phyloP scores from a whole-genome alignment of 2,113 vertebrate species.

The Seriola quinqueradiata region DNA sequence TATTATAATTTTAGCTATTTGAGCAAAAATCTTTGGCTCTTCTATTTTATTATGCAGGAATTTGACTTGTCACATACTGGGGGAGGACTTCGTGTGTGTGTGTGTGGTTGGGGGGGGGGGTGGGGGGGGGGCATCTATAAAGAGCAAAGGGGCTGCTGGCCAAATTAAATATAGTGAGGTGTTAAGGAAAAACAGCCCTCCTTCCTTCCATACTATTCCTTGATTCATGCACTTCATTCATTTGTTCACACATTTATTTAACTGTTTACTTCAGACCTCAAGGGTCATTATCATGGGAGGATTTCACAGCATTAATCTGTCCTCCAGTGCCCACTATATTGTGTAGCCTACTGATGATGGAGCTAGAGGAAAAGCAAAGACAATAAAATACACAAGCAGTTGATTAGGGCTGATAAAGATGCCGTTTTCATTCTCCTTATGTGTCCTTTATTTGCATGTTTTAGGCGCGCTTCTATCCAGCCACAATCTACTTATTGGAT shows the following conservation, averaged over 20 bases:
- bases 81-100: too few species aligned
- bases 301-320: neutral
- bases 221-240: neutral
- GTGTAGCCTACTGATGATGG: neutral
- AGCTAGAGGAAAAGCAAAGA: neutral
- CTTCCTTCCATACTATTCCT: neutral
- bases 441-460: neutral
- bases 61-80: neutral
- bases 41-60: neutral
- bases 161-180: slow-evolving; percentile 1
- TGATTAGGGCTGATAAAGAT: neutral
- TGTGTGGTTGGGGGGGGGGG: too few species aligned
- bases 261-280: neutral
- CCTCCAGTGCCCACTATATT: neutral
- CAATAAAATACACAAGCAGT: neutral
- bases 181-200: neutral
- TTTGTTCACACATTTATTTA: neutral
- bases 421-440: neutral
- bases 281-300: neutral
- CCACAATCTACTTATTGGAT: neutral
- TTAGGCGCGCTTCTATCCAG: neutral
- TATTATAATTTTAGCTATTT: neutral
- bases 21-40: neutral
- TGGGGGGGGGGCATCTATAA: neutral
- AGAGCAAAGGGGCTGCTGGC: neutral